These are phyloP conservation scores for Neodiprion pinetum DNA, from an alignment of 1,140 invertebrate genomes.

Conservation along the genomic window DNA sequence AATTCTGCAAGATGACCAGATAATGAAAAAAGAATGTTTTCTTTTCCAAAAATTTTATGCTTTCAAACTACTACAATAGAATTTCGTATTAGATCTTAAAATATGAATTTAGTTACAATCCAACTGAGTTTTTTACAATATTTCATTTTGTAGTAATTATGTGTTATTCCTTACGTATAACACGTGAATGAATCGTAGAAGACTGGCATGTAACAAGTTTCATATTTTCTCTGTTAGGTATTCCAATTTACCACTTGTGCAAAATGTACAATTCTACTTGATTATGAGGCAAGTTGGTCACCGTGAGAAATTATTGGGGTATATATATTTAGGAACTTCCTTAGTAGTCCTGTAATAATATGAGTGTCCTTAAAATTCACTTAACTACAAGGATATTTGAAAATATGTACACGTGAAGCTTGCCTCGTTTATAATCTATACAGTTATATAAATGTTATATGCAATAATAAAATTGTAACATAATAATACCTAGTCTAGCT, in stretches of 20 bases:
- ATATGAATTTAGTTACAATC: too few species aligned
- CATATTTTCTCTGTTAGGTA: too few species aligned
- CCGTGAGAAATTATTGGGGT: not conserved
- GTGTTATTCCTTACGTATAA: too few species aligned
- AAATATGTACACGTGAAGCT: conserved; percentile 58
- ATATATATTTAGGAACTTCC: conserved; percentile 36
- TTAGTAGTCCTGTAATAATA: conserved; percentile 54
- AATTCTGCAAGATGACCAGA: not conserved
- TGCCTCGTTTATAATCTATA: conserved; percentile 55
- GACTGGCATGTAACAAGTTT: too few species aligned
- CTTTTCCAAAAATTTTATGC: too few species aligned
- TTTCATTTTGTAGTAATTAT: too few species aligned
- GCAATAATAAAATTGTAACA: conserved; percentile 60
- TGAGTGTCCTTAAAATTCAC: conserved; percentile 48
- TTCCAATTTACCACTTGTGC: not conserved
- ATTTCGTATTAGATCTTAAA: too few species aligned
- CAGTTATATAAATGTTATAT: conserved; percentile 58
- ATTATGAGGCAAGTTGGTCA: not conserved
- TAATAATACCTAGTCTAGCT: conserved; percentile 58
- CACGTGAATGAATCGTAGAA: too few species aligned
- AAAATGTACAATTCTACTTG: not conserved
- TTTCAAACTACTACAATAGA: too few species aligned
- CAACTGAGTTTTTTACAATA: too few species aligned
- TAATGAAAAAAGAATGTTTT: not conserved
- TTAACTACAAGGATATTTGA: conserved; percentile 49